These are phyloP conservation scores for Lepilemur ruficaudatus DNA, from an alignment of 2,797 vertebrate species.

Conservation along the genomic window DNA sequence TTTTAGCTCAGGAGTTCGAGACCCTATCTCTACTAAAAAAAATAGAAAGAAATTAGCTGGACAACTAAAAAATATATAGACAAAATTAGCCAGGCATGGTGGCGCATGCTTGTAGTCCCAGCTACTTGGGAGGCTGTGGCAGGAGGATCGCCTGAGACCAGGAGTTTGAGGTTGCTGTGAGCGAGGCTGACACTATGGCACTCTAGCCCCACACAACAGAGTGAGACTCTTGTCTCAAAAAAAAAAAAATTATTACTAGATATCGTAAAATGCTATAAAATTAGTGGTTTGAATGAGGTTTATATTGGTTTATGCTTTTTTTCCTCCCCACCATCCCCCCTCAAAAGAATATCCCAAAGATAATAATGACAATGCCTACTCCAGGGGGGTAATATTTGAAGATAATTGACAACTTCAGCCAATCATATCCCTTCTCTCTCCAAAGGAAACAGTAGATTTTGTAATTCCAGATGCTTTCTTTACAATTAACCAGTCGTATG, in stretches of 20 bases:
- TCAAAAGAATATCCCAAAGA: not conserved
- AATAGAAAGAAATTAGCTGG: too few species aligned
- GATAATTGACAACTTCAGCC: constrained; percentile 45
- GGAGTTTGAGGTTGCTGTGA: too few species aligned
- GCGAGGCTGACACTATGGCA: too few species aligned
- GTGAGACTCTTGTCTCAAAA: too few species aligned
- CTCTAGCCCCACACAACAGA: too few species aligned
- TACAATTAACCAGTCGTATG: constrained; percentile 67
- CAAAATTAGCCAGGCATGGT: too few species aligned
- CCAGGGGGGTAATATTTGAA: not conserved
- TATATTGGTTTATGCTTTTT: constrained; percentile 30
- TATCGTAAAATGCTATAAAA: constrained; percentile 61
- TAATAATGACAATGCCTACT: constrained; percentile 53
- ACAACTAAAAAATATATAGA: too few species aligned
- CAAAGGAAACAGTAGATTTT: constrained; percentile 77
- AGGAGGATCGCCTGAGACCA: too few species aligned
- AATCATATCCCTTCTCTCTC: constrained; percentile 67
- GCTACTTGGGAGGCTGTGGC: too few species aligned
- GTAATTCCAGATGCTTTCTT: constrained; percentile 70
- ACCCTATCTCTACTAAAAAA: too few species aligned
- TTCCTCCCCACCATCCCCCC: not conserved
- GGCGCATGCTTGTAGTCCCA: too few species aligned
- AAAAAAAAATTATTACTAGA: not conserved
- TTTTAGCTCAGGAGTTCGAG: too few species aligned
- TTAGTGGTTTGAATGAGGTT: constrained; percentile 7